Conservation (phyloP, 2,797 vertebrate species). For the Pelobates cultripes region DNA sequence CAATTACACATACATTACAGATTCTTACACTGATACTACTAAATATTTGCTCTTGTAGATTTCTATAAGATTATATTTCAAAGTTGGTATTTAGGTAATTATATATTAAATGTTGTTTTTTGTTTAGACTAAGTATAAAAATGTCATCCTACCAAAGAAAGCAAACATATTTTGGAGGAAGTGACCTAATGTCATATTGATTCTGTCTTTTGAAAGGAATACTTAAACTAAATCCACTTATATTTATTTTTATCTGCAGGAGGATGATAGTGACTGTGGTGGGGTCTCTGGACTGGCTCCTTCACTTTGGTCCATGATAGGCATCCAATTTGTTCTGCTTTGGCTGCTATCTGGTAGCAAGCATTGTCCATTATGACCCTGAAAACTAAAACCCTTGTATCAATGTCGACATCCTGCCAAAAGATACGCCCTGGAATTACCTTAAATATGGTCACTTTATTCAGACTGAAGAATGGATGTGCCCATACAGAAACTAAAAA, state of each 20-base stretch:
- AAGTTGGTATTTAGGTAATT: no score
- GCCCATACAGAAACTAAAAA: slow-evolving; percentile 60
- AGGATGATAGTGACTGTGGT: slow-evolving; percentile 94
- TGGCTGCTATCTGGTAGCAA: slow-evolving; percentile 86
- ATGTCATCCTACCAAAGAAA: no score
- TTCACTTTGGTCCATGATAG: slow-evolving; percentile 82
- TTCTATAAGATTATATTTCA: no score
- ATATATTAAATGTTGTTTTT: no score
- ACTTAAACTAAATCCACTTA: not conserved
- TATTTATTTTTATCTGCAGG: slow-evolving; percentile 75
- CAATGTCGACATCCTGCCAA: slow-evolving; percentile 69
- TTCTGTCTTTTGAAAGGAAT: not conserved
- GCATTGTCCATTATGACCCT: slow-evolving; percentile 78
- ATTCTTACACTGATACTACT: no score
- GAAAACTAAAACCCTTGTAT: slow-evolving; percentile 68
- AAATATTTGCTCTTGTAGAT: no score
- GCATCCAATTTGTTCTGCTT: slow-evolving; percentile 85
- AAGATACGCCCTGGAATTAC: slow-evolving; percentile 66
- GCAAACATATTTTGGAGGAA: no score
- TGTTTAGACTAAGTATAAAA: no score
- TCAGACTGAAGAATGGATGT: slow-evolving; percentile 63
- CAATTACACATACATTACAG: no score
- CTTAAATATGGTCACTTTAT: slow-evolving; percentile 63
- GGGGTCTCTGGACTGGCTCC: slow-evolving; percentile 84
- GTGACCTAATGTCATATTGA: no score